Conservation (phyloP, 2,113 vertebrate species). For the Parus major region DNA sequence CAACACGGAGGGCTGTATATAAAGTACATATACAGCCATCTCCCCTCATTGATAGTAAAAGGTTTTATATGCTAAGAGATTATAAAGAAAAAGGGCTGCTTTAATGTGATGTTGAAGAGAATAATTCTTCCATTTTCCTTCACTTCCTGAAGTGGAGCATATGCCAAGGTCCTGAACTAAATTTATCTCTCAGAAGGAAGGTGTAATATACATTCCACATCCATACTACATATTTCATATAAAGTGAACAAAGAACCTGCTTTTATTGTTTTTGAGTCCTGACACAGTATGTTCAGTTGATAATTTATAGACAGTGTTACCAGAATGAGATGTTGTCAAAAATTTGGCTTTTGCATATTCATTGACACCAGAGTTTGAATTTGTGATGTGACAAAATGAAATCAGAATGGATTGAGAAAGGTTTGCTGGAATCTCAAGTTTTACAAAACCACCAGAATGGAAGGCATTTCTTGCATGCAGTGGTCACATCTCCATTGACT, state of each 20-base stretch:
- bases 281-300: neutral
- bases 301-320: neutral
- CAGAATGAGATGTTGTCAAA: neutral
- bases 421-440: neutral
- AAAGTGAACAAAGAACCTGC: neutral
- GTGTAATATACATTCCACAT: neutral
- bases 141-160: neutral
- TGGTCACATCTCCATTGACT: neutral
- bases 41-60: neutral
- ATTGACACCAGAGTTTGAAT: neutral
- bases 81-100: neutral
- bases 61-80: neutral
- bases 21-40: neutral
- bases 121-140: constrained; percentile 30
- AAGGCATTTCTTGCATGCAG: neutral
- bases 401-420: neutral
- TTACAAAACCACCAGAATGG: neutral
- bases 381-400: neutral
- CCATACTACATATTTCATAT: fast-evolving
- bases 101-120: neutral
- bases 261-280: neutral
- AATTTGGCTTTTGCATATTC: neutral
- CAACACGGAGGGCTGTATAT: neutral
- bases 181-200: neutral
- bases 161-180: neutral